These are phyloP conservation scores for Neosilurus mollespiculum DNA, from an alignment of 2,797 vertebrate genomes.

Conservation along the genomic window DNA sequence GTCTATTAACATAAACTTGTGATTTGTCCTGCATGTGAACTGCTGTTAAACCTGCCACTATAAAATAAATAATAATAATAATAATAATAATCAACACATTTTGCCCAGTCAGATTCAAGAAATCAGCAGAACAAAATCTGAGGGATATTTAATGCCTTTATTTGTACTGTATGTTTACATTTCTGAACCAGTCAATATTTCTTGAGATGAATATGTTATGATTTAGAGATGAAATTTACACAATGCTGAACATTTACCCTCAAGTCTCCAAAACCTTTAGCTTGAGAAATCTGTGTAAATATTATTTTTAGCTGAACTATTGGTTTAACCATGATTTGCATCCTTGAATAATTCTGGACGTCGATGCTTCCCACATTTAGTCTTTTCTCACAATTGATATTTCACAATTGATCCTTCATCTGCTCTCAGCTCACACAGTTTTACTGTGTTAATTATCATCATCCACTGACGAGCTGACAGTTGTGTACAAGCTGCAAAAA, in stretches of 20 bases:
- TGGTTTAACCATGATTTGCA: not conserved
- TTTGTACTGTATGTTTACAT: not conserved
- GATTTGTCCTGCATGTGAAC: not conserved
- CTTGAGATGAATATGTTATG: not conserved
- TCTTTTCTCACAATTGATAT: not conserved
- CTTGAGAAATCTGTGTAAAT: constrained; percentile 1
- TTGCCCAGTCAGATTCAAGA: not conserved
- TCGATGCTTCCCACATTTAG: not conserved
- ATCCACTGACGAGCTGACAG: not conserved
- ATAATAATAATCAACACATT: not conserved
- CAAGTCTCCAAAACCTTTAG: not conserved
- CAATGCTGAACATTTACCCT: constrained; percentile 6
- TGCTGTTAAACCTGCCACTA: not conserved
- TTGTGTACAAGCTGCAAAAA: constrained; percentile 2
- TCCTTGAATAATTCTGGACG: not conserved
- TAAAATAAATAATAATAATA: not conserved
- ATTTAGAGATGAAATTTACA: not conserved
- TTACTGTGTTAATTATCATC: not conserved
- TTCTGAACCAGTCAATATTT: not conserved
- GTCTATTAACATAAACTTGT: not conserved
- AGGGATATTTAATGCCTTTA: not conserved
- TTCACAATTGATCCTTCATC: not conserved
- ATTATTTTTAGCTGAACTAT: not conserved
- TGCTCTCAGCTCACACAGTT: not conserved
- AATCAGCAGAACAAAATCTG: not conserved